phyloP scores from a whole-genome alignment of 2,113 vertebrate species.

The Epinephelus cyanopodus region DNA sequence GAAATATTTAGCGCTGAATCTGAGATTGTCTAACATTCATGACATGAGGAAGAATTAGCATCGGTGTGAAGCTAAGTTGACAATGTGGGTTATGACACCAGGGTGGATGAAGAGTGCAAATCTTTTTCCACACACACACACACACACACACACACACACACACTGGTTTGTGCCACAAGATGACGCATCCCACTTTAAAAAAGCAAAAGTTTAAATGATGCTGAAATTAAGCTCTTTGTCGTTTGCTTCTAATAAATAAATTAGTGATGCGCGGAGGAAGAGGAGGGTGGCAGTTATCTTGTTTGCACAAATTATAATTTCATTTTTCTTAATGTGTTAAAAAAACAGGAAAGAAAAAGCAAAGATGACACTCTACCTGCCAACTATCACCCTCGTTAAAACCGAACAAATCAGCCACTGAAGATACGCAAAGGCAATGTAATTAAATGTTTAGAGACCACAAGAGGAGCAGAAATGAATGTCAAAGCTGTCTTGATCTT shows the following conservation, averaged over 20 bases:
- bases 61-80: neutral
- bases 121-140: no score
- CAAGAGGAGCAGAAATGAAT: slow-evolving; percentile 44
- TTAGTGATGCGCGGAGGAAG: neutral
- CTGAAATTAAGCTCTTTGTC: neutral
- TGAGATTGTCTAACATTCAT: neutral
- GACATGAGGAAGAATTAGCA: neutral
- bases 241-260: neutral
- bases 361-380: slow-evolving; percentile 50
- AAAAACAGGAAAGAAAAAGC: neutral
- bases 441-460: slow-evolving; percentile 63
- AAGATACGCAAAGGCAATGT: slow-evolving; percentile 31
- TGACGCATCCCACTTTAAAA: slow-evolving; percentile 6
- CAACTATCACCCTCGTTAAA: slow-evolving; percentile 42
- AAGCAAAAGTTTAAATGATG: neutral
- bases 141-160: neutral
- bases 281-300: slow-evolving; percentile 13
- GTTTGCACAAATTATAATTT: slow-evolving; percentile 37
- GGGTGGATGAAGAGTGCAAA: neutral
- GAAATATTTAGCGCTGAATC: neutral
- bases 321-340: slow-evolving; percentile 1
- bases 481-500: slow-evolving; percentile 55
- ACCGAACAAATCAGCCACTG: slow-evolving; percentile 40
- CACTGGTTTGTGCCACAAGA: neutral
- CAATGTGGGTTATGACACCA: neutral